Conservation (phyloP, 2,113 vertebrate genomes). For the Glaucomys volans region DNA sequence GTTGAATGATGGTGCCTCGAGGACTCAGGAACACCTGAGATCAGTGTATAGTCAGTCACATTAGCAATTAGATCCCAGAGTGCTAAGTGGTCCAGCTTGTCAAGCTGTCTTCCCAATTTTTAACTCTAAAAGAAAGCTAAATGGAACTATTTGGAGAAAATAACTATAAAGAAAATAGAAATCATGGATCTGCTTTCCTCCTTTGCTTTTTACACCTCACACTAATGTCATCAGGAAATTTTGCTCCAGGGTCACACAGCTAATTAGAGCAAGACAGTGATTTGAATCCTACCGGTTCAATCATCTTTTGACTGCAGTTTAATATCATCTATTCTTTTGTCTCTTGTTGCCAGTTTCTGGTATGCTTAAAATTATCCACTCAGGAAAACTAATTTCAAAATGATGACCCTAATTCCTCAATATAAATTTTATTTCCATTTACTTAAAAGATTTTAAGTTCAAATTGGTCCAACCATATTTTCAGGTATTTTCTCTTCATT, state of each 20-base stretch:
- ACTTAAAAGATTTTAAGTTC: slow-evolving; percentile 30
- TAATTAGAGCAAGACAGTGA: slow-evolving; percentile 18
- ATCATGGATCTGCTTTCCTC: not conserved
- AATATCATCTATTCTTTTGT: not conserved
- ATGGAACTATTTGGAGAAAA: not conserved
- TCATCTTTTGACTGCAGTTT: not conserved
- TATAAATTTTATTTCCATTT: slow-evolving; percentile 51
- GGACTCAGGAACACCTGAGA: not conserved
- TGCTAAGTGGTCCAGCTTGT: not conserved
- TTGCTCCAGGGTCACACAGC: not conserved
- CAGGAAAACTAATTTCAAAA: slow-evolving; percentile 45
- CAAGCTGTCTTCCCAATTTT: not conserved
- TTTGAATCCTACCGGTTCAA: not conserved
- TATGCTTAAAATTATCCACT: slow-evolving; percentile 46
- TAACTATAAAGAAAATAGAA: not conserved
- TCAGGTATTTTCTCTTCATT: slow-evolving; percentile 43
- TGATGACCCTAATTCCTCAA: slow-evolving; percentile 17
- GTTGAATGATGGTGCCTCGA: not conserved
- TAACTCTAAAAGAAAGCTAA: not conserved
- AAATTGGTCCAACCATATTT: slow-evolving; percentile 6
- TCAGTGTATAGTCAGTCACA: not conserved
- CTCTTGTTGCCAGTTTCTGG: slow-evolving; percentile 36
- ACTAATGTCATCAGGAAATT: not conserved
- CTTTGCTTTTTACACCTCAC: not conserved
- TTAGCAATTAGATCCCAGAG: not conserved